Conservation (phyloP, 2,113 vertebrate species). For the Nanorana parkeri region DNA sequence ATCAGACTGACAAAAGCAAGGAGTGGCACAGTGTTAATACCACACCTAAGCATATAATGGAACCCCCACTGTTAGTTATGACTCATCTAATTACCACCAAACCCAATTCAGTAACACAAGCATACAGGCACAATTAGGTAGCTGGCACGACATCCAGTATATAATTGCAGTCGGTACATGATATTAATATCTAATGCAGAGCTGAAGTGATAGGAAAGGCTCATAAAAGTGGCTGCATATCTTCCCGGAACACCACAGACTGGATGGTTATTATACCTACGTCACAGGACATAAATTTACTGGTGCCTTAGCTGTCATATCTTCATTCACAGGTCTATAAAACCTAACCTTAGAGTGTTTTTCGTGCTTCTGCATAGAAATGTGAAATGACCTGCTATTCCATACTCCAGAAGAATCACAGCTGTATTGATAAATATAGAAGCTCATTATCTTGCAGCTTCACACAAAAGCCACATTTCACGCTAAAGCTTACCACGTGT, state of each 20-base stretch:
- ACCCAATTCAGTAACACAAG: not conserved
- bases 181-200: not conserved
- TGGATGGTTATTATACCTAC: not conserved
- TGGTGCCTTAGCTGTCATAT: not conserved
- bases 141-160: conserved; percentile 7
- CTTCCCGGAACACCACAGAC: not conserved
- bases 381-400: not conserved
- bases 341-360: not conserved
- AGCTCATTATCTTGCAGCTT: no score
- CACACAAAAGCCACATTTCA: no score
- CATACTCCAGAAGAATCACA: no score
- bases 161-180: not conserved
- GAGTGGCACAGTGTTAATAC: conserved; percentile 26
- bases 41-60: conserved; percentile 31
- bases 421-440: no score
- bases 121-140: not conserved
- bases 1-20: conserved; percentile 4
- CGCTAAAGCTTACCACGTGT: no score
- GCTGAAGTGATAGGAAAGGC: no score
- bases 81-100: conserved; percentile 33
- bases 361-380: not conserved
- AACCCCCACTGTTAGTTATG: conserved; percentile 5
- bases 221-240: not conserved
- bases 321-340: not conserved
- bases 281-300: not conserved